These are phyloP conservation scores for Spicauda simplicius DNA, from an alignment of 2,888 invertebrate genomes.

Conservation along the genomic window DNA sequence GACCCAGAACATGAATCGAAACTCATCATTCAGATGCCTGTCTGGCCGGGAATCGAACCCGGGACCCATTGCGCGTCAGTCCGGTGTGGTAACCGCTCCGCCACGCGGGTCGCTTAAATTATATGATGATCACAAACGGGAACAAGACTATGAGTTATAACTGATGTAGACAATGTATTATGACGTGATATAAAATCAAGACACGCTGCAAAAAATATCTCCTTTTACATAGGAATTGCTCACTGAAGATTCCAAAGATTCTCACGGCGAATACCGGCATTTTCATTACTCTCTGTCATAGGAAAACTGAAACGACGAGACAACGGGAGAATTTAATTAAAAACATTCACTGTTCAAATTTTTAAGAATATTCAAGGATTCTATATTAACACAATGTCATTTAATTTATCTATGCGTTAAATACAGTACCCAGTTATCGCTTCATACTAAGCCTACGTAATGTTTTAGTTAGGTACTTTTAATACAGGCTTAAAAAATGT, in stretches of 20 bases:
- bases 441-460: too few species aligned
- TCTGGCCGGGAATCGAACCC: too few species aligned
- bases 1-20: too few species aligned
- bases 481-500: too few species aligned
- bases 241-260: conserved; percentile 53
- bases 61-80: too few species aligned
- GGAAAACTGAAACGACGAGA: conserved; percentile 65
- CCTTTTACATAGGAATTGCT: conserved; percentile 55
- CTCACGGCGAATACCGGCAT: conserved; percentile 59
- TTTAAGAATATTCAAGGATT: conserved; percentile 1
- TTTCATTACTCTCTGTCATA: conserved; percentile 72
- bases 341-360: conserved; percentile 46
- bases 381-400: not conserved
- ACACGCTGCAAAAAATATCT: conserved; percentile 56
- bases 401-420: too few species aligned
- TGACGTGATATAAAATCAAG: conserved; percentile 55
- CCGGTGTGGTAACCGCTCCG: too few species aligned
- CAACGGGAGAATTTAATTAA: conserved; percentile 73
- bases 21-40: too few species aligned
- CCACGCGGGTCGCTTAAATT: too few species aligned
- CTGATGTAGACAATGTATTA: conserved; percentile 28
- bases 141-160: not conserved
- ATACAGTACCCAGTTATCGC: too few species aligned
- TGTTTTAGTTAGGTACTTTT: too few species aligned
- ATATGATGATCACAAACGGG: not conserved